Percentiles rank a stretch among this genome's conserved stretches.
These are phyloP conservation scores for Spisula subtruncata DNA, from an alignment of 2,888 invertebrate genomes.

Conservation along the genomic window DNA sequence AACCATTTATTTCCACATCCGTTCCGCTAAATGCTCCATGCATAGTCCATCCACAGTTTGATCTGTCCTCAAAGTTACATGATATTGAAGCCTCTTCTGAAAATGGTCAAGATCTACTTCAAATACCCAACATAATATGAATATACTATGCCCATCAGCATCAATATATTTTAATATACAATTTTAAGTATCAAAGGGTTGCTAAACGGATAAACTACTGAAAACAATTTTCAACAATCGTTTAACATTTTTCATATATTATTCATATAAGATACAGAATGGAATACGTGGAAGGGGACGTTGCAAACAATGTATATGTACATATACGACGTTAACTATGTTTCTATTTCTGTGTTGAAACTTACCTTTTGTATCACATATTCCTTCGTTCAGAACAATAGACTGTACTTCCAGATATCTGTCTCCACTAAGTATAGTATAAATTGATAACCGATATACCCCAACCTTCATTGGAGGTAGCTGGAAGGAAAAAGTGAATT, in stretches of 20 bases:
- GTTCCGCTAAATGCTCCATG: constrained; percentile 9
- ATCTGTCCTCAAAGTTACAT: constrained; percentile 21
- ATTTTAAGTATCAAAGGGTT: no score
- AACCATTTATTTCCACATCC: constrained; percentile 15
- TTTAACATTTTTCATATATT: no score
- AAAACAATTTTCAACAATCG: no score
- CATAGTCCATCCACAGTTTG: constrained; percentile 22
- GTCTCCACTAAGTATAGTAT: neutral
- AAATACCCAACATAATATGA: no score
- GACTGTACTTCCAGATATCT: neutral
- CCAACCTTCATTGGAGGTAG: neutral
- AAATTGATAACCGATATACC: neutral
- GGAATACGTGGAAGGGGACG: no score
- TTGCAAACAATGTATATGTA: no score
- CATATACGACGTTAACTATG: no score
- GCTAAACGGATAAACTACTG: no score
- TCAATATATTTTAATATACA: no score
- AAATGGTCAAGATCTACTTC: no score
- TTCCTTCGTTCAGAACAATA: neutral
- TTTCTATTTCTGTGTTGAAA: neutral
- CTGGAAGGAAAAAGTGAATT: neutral
- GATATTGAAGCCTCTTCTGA: constrained; percentile 2
- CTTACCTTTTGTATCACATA: neutral
- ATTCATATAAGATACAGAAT: no score
- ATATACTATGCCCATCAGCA: no score